Evolutionary conservation across 2,113 vertebrate species (phyloP), one percentile per base, ranked within the genome.

Genomic region (Colius striatus): DNA sequence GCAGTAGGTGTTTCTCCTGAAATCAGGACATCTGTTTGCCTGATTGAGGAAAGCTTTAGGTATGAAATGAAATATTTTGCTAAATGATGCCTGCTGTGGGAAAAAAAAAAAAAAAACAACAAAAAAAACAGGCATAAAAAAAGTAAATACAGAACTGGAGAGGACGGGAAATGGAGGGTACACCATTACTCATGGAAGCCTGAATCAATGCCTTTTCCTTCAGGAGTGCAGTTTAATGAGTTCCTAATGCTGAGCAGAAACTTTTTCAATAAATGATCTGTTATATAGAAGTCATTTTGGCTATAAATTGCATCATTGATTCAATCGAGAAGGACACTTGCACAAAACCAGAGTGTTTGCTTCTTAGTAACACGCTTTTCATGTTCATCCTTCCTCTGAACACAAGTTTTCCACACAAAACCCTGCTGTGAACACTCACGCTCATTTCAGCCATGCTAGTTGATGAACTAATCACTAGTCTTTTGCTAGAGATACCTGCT

Each of bases 161-260:
- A 83, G 68, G n/a, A 55, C 21, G 68, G 30, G 32, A 92, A 79
- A 51, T 18, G 1, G 27, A 15, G 27, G 27, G 34, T 71, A 23
- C 25, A 23, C 16, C 6, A 5, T 67, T 67, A 51, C 18, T 53
- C 19, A 10, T 3, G 3, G 26, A 90, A 47, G 19, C 34, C 30
- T 84, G 75, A 82, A 76, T 86, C n/a, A 66, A 12, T 87, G 57
- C 32, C 50, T 73, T 78, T 75, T 82, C 53, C n/a, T 87, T 72
- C 43, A 85, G 45, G 25, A 63, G 23, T 55, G 67, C 38, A 43
- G 51, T 62, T 81, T 84, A 78, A 91, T 53, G 57, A 78, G 34
- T 62, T 65, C 23, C 21, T 79, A 65, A 85, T 19, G 25, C 23
- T 32, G 72, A 82, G 13, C 45, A 63, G n/a, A 88, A 48, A 54